These are phyloP conservation scores for Diaphora mendica DNA, from an alignment of 2,888 invertebrate genomes.

Conservation along the genomic window DNA sequence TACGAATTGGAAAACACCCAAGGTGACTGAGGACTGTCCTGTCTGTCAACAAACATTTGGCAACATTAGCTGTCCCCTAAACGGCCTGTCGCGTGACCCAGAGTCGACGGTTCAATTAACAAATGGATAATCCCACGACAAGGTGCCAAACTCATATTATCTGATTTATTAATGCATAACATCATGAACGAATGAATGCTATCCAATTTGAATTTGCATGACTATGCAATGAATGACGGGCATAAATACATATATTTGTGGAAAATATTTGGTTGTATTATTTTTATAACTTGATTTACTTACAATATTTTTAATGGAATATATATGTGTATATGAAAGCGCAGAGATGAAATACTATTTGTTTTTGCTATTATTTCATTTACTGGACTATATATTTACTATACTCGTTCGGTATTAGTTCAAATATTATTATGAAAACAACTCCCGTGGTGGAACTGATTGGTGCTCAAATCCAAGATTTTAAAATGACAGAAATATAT, in stretches of 20 bases:
- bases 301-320: neutral
- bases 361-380: neutral
- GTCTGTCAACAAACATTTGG: conserved; percentile 37
- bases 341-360: neutral
- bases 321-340: neutral
- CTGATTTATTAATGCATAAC: conserved; percentile 54
- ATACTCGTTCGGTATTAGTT: neutral
- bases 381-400: neutral
- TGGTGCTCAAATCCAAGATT: neutral
- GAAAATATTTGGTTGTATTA: neutral
- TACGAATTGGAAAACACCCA: conserved; percentile 24
- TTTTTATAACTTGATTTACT: neutral
- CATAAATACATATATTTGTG: neutral
- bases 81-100: conserved; percentile 72
- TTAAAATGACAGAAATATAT: too few relatives aligned
- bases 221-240: neutral
- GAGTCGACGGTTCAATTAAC: conserved; percentile 75
- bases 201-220: conserved; percentile 36
- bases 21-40: conserved; percentile 40
- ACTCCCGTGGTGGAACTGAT: neutral
- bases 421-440: neutral
- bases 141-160: conserved; percentile 68
- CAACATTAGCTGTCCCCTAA: conserved; percentile 56
- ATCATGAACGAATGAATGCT: conserved; percentile 27
- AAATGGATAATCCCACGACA: conserved; percentile 73